phyloP scores from a whole-genome alignment of 1,140 invertebrate species.

The Drosophila oshimai region DNA sequence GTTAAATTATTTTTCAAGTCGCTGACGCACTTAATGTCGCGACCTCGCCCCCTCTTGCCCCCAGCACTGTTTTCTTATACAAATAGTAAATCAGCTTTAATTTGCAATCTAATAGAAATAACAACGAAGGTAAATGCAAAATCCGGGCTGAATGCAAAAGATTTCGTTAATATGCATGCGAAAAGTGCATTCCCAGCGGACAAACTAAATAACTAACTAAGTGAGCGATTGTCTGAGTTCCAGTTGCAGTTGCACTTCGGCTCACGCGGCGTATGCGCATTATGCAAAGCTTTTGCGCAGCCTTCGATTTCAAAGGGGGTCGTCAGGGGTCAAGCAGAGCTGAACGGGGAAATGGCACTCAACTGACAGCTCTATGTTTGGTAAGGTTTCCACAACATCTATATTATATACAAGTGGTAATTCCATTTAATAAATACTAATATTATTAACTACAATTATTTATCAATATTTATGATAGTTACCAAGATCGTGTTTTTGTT shows the following conservation, averaged over 20 bases:
- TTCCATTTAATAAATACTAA: neutral
- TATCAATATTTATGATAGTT: conserved; percentile 18
- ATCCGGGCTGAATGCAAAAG: conserved; percentile 41
- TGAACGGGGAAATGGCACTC: neutral
- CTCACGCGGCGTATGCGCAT: conserved; percentile 33
- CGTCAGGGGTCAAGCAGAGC: neutral
- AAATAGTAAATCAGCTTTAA: conserved; percentile 78
- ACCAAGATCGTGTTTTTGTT: neutral
- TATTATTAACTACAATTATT: neutral
- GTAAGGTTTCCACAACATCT: too few species aligned
- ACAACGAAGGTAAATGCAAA: conserved; percentile 59
- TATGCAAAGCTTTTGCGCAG: conserved; percentile 38
- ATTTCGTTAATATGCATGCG: conserved; percentile 72
- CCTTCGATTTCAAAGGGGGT: neutral
- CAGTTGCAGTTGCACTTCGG: neutral
- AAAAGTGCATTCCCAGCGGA: conserved; percentile 9
- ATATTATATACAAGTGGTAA: too few species aligned
- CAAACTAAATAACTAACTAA: conserved; percentile 8
- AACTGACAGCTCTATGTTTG: neutral
- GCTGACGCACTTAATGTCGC: conserved; percentile 78
- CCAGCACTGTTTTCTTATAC: conserved; percentile 54
- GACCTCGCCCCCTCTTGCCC: conserved; percentile 29
- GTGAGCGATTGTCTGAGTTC: conserved; percentile 9
- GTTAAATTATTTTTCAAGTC: conserved; percentile 81
- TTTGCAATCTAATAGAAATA: conserved; percentile 78